phyloP scores from a whole-genome alignment of 2,797 vertebrate genomes.

The Amniataba percoides region DNA sequence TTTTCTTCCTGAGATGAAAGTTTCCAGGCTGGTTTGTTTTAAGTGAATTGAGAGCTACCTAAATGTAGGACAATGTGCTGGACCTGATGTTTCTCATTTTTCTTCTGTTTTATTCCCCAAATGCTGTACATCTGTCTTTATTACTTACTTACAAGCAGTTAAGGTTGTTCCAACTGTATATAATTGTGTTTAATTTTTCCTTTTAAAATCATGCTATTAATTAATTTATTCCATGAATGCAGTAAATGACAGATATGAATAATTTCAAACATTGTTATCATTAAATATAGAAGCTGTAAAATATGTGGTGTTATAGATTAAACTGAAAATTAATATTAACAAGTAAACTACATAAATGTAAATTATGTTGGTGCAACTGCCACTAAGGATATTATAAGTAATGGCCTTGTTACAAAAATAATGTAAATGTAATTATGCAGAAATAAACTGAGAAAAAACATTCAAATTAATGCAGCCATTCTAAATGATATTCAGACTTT shows the following conservation, averaged over 20 bases:
- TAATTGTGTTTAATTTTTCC: background rate
- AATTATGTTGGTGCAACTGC: background rate
- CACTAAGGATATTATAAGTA: background rate
- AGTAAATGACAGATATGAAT: constrained; percentile 8
- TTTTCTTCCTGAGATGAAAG: constrained; percentile 73
- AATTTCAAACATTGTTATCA: background rate
- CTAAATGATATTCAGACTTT: background rate
- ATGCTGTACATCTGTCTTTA: constrained; percentile 12
- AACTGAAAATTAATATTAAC: constrained; percentile 6
- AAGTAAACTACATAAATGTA: background rate
- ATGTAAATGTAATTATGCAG: background rate
- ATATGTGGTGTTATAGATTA: background rate
- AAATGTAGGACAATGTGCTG: constrained; percentile 39
- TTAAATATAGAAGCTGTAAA: background rate
- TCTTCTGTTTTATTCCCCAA: background rate
- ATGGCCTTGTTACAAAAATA: background rate
- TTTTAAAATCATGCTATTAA: background rate
- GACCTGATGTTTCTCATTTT: constrained; percentile 11
- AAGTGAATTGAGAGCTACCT: constrained; percentile 49
- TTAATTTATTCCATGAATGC: background rate
- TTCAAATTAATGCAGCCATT: background rate
- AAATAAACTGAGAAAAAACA: background rate
- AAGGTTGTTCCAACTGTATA: background rate
- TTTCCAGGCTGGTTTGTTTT: constrained; percentile 68
- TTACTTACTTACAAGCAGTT: background rate